phyloP scores from a whole-genome alignment of 2,113 vertebrate species.

The Oriolus oriolus region DNA sequence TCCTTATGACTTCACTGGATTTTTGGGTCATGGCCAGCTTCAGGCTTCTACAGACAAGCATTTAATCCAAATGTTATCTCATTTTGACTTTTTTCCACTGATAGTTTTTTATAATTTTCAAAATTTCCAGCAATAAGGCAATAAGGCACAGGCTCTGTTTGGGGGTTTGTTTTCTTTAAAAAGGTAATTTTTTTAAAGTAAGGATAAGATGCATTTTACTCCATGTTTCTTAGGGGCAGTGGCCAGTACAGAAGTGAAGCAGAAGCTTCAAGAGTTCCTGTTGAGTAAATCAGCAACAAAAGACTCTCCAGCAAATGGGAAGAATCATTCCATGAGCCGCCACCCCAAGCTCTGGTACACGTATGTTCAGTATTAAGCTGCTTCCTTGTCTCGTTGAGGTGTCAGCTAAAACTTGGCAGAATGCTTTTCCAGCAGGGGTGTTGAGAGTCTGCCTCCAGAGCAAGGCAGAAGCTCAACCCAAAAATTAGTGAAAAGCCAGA shows the following conservation, averaged over 20 bases:
- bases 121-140: neutral
- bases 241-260: constrained; percentile 97
- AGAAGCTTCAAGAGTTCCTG: constrained; percentile 99
- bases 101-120: neutral
- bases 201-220: neutral
- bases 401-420: neutral
- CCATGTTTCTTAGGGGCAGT: constrained; percentile 85
- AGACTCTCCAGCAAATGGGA: constrained; percentile 83
- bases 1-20: constrained; percentile 8
- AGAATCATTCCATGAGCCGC: constrained; percentile 84
- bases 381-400: neutral
- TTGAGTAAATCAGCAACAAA: constrained; percentile 94
- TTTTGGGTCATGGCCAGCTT: neutral
- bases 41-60: neutral
- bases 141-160: neutral
- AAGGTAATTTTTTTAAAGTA: neutral
- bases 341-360: constrained; percentile 95
- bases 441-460: neutral
- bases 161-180: neutral
- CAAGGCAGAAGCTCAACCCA: neutral
- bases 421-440: neutral
- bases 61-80: neutral
- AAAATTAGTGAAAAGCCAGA: neutral
- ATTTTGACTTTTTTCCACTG: constrained; percentile 18
- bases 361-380: constrained; percentile 76